Evolutionary conservation across 2,113 vertebrate genomes (phyloP), one percentile per base, ranked within the genome.

Genomic region (Marcusenius ussheri): DNA sequence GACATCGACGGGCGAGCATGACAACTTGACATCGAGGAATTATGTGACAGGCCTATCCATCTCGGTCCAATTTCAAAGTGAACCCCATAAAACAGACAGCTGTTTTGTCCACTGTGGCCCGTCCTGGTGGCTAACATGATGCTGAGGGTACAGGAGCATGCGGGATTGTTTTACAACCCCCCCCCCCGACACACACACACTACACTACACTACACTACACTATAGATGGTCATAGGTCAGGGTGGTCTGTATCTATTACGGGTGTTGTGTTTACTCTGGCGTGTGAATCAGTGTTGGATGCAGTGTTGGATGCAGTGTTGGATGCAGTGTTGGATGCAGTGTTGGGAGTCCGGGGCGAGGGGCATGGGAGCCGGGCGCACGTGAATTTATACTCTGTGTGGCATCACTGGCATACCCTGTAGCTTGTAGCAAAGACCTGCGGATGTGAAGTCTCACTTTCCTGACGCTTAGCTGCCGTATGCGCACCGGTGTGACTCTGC

Each of bases 11-110:
- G 96, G 96, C 94, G 96, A 93, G 94, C 95, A 91, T 96, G 96
- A 97, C 97, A 97, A 96, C 94, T 95, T 96, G 97, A 97, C 96
- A 96, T 96, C 97, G 97, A 97, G 95, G 95, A 97, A 98, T 98
- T 95, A 94, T 91, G 88, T 95, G 95, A 95, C 93, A 89, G 95
- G 96, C 93, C 93, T 96, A 97, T 97, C 94, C 93, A 93, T 97
- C 96, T 97, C 97, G 96, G 97, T 98, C 96, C 96, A 93, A 96
- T 97, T 97, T 97, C 94, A 94, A 96, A 98, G 96, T 95, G 95
- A 95, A 96, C 95, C 94, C 94, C 93, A 94, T 97, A 96, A 97
- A 97, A 96, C 91, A 95, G 94, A 92, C 94, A 96, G 94, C 96
- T 96, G 94, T 96, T 96, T 96, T 94, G 94, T 96, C 94, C 93